Evolutionary conservation across 1,140 invertebrate species (phyloP).

Genomic region (Drosophila malerkotliana): DNA sequence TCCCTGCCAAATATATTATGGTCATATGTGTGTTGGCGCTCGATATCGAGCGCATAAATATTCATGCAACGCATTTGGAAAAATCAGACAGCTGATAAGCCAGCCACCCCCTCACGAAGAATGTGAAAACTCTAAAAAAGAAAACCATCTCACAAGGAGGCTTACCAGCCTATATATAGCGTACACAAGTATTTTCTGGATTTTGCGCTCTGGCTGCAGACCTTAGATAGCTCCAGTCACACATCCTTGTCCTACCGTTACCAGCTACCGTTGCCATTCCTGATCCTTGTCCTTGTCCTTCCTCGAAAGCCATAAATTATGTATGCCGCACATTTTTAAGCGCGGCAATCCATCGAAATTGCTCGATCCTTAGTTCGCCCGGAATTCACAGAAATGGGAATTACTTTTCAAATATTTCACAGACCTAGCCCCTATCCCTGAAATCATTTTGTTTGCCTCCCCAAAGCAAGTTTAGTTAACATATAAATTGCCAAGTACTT

Average conservation of each 20-base stretch:
- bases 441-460: slow-evolving; percentile 52
- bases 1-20: slow-evolving; percentile 20
- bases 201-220: slow-evolving; percentile 55
- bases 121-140: slow-evolving; percentile 47
- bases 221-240: slow-evolving; percentile 74
- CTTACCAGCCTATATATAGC: background rate
- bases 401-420: slow-evolving; percentile 41
- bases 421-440: background rate
- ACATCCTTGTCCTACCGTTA: slow-evolving; percentile 47
- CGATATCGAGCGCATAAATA: slow-evolving; percentile 73
- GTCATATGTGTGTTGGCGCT: slow-evolving; percentile 38
- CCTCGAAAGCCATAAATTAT: slow-evolving; percentile 71
- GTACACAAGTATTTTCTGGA: slow-evolving; percentile 14
- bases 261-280: background rate
- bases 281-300: slow-evolving; percentile 20
- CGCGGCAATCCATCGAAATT: slow-evolving; percentile 46
- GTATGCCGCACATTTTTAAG: slow-evolving; percentile 72
- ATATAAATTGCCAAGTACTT: slow-evolving; percentile 67
- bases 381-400: slow-evolving; percentile 36
- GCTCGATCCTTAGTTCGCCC: slow-evolving; percentile 24
- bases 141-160: slow-evolving; percentile 15
- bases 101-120: slow-evolving; percentile 21
- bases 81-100: slow-evolving; percentile 75
- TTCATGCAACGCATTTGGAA: slow-evolving; percentile 66
- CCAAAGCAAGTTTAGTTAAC: slow-evolving; percentile 44